Conservation (phyloP, 2,888 invertebrate genomes). For the Vannuccia rotundouncinata region DNA sequence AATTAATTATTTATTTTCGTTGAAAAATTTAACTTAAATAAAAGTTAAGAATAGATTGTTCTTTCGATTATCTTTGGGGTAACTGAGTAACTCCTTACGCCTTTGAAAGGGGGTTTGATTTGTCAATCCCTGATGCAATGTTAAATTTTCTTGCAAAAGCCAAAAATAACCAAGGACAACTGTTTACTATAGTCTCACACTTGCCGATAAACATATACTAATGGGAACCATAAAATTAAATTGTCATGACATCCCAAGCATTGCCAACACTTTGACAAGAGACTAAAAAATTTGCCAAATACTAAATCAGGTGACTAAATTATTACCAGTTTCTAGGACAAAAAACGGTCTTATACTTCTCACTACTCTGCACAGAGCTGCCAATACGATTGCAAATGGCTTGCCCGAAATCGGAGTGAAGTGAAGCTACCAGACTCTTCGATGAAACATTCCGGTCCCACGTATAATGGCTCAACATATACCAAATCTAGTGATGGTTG, state of each 20-base stretch:
- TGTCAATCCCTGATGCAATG: not conserved
- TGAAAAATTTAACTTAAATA: not conserved
- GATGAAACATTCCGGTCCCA: slow-evolving; percentile 7
- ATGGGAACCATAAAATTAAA: not conserved
- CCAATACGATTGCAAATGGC: slow-evolving; percentile 7
- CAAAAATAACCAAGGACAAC: not conserved
- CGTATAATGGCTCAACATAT: slow-evolving; percentile 1
- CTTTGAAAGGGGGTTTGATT: not conserved
- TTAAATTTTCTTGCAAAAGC: not conserved
- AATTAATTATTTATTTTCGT: not conserved
- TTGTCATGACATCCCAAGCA: not conserved
- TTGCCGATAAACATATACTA: not conserved
- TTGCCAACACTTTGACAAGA: not conserved
- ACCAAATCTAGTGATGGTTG: slow-evolving; percentile 18
- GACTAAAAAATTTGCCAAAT: not conserved
- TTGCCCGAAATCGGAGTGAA: not conserved
- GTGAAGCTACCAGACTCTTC: slow-evolving; percentile 2
- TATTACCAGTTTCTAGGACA: not conserved
- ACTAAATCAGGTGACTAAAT: not conserved
- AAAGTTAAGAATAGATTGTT: slow-evolving; percentile 16
- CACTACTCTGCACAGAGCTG: slow-evolving; percentile 15
- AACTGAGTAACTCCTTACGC: not conserved
- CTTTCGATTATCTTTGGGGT: slow-evolving; percentile 20
- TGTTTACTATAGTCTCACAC: not conserved
- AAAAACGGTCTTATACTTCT: not conserved